A percentile compares a stretch with the other conserved stretches of the same genome.
Evolutionary conservation across 2,888 invertebrate genomes (phyloP).

Genomic region (Idaea straminata): DNA sequence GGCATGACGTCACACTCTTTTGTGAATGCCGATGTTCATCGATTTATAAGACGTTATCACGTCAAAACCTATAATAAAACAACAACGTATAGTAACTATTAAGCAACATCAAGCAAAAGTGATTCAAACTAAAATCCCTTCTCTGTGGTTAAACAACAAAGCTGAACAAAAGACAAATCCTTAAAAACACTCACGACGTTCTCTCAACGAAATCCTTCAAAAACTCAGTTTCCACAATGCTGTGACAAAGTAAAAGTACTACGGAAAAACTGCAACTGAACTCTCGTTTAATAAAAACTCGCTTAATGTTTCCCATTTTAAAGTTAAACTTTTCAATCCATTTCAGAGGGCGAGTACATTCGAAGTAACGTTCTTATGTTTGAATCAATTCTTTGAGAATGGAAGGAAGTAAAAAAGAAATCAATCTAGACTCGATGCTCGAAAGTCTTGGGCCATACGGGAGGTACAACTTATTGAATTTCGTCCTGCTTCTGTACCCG

Average conservation of each 20-base stretch:
- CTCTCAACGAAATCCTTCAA: neutral
- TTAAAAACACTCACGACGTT: neutral
- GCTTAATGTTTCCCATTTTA: constrained; percentile 17
- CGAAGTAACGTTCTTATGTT: constrained; percentile 13
- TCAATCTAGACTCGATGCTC: constrained; percentile 70
- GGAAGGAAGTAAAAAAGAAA: constrained; percentile 67
- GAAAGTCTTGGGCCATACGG: constrained; percentile 72
- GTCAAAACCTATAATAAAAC: too few species aligned
- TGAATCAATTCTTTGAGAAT: constrained; percentile 32
- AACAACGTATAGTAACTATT: too few species aligned
- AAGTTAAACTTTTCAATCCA: constrained; percentile 37
- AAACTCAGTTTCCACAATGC: constrained; percentile 5
- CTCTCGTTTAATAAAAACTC: constrained; percentile 12
- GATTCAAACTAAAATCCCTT: neutral
- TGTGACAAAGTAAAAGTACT: constrained; percentile 2
- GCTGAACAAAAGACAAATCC: neutral
- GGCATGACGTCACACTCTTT: too few species aligned
- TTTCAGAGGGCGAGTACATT: constrained; percentile 37
- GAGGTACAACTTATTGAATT: constrained; percentile 69
- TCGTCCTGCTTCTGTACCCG: constrained; percentile 64
- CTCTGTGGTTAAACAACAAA: neutral
- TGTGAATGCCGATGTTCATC: too few species aligned
- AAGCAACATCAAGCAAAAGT: neutral
- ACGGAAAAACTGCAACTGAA: constrained; percentile 8
- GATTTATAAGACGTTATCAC: too few species aligned